Percentiles rank a stretch among this genome's conserved stretches.
phyloP scores from a whole-genome alignment of 2,888 invertebrate species.

The Mellilla xanthometata region DNA sequence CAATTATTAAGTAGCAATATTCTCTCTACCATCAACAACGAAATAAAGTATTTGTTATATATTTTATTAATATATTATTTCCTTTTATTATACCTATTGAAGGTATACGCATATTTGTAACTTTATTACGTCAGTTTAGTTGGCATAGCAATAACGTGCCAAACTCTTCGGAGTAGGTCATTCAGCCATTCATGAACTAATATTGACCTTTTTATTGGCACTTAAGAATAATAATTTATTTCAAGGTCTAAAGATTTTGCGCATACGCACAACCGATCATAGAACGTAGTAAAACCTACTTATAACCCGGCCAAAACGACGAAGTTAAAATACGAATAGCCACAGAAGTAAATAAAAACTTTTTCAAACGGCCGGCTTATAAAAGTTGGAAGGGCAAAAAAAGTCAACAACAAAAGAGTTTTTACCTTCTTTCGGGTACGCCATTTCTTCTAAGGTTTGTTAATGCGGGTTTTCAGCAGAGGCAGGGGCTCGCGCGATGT shows the following conservation, averaged over 20 bases:
- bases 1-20: too few relatives aligned
- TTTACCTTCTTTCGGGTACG: constrained; percentile 71
- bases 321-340: neutral
- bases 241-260: constrained; percentile 28
- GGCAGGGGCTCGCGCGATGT: constrained; percentile 55
- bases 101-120: too few relatives aligned
- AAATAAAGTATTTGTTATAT: too few relatives aligned
- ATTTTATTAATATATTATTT: too few relatives aligned
- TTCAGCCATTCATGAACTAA: constrained; percentile 10
- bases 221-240: constrained; percentile 1
- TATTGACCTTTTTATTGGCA: constrained; percentile 1
- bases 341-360: constrained; percentile 13
- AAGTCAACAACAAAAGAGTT: constrained; percentile 34
- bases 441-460: constrained; percentile 50
- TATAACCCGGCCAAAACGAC: constrained; percentile 15
- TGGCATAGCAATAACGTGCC: too few relatives aligned
- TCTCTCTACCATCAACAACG: too few relatives aligned
- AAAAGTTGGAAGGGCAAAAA: constrained; percentile 24
- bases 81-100: too few relatives aligned
- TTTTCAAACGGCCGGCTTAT: constrained; percentile 34
- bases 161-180: too few relatives aligned
- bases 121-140: too few relatives aligned
- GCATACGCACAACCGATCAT: neutral
- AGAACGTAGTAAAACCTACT: neutral
- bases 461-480: constrained; percentile 42